Base-by-base conservation (phyloP, 1,140 invertebrate genomes). In the Polypedilum pembai region DNA sequence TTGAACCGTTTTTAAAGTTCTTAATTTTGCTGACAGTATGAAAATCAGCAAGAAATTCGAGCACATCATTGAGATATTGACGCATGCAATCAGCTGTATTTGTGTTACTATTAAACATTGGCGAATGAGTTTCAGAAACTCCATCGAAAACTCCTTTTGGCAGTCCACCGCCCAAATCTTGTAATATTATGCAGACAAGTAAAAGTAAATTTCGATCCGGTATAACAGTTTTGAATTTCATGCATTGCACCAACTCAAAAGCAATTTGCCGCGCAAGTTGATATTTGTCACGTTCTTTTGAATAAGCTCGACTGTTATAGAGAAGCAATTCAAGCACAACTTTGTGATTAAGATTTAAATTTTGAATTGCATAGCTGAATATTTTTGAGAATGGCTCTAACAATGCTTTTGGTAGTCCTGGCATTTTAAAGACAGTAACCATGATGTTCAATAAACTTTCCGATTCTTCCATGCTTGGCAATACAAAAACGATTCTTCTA, bases 331-430 rank as follows among this genome's bases (percentile, higher is more conserved):
- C 95, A 0, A 93, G 88, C 5, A 99, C 82, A 75, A 91, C 88
- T 72, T 90, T 88, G 78, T 98, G 92, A 75, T 93, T 90, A 40
- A 98, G 84, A n/a, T 87, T 85, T 75, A 89, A 92, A 79, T 94
- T 92, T 83, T 98, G 95, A 65, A 99, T 91, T 4, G 91, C 88
- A 81, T 93, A 94, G 80, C 92, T 93, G 24, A 99, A 80, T 73
- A 98, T 88, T 86, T 98, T 99, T 0, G 94, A 93, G 81, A 98
- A 98, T n/a, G 95, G 93, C 79, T 99, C 98, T 75, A 98, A 82
- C 80, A 96, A 75, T 76, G 81, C 81, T 82, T 82, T 82, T 1
- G 80, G 79, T 73, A 95, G 91, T 12, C 90, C 89, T 41, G 94
- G 94, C 10, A 98, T 87, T 80, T 92, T 91, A 74, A 98, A 85